Conservation (phyloP, 2,888 invertebrate genomes). For the Abrostola triplasia region DNA sequence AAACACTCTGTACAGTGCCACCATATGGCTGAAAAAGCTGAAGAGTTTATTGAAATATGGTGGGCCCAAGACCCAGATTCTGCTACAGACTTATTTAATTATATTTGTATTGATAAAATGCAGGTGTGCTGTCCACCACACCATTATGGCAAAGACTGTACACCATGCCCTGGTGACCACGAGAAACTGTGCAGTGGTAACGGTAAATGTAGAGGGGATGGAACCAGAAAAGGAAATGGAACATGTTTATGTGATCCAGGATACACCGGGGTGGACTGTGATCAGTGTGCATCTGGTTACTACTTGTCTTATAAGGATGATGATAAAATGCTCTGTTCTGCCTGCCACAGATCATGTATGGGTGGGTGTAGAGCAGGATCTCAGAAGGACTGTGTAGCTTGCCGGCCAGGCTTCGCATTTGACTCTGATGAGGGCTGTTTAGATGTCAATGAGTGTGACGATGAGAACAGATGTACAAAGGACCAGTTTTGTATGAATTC, state of each 20-base stretch:
- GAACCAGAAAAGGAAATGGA: slow-evolving; percentile 97
- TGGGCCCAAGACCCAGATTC: slow-evolving; percentile 90
- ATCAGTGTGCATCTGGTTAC: slow-evolving; percentile 92
- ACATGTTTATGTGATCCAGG: slow-evolving; percentile 95
- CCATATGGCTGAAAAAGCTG: slow-evolving; percentile 94
- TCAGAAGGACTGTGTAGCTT: slow-evolving; percentile 89
- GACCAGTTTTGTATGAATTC: slow-evolving; percentile 96
- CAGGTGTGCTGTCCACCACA: slow-evolving; percentile 95
- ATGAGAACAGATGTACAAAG: slow-evolving; percentile 85
- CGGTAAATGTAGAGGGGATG: slow-evolving; percentile 94
- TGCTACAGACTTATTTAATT: slow-evolving; percentile 81
- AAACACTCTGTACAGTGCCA: slow-evolving; percentile 94
- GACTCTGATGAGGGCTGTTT: slow-evolving; percentile 93
- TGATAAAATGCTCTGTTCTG: slow-evolving; percentile 92
- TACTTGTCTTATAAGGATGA: slow-evolving; percentile 93
- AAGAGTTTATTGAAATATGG: slow-evolving; percentile 95
- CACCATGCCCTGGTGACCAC: slow-evolving; percentile 92
- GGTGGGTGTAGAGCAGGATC: slow-evolving; percentile 93
- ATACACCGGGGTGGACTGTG: slow-evolving; percentile 93
- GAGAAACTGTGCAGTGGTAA: slow-evolving; percentile 93
- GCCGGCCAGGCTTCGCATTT: slow-evolving; percentile 92
- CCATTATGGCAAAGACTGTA: slow-evolving; percentile 95
- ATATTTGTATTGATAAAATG: slow-evolving; percentile 93
- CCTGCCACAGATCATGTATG: slow-evolving; percentile 94
- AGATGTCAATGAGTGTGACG: slow-evolving; percentile 95